These are phyloP conservation scores for Raphicerus campestris DNA, from an alignment of 2,113 vertebrate species.

Conservation along the genomic window DNA sequence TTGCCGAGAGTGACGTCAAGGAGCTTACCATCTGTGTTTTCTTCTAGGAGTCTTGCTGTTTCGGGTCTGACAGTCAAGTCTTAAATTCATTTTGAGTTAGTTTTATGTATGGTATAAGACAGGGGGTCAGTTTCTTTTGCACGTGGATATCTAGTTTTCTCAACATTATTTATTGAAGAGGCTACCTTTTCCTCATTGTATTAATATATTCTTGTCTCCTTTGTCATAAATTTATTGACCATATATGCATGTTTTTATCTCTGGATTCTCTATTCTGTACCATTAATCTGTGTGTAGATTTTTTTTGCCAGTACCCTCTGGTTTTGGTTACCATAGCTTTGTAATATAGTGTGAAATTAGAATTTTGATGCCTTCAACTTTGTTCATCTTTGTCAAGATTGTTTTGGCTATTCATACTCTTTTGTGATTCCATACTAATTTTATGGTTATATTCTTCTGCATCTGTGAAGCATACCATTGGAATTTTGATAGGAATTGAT, in stretches of 20 bases:
- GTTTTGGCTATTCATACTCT: neutral
- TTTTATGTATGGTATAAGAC: neutral
- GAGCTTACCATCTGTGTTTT: neutral
- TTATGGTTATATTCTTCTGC: neutral
- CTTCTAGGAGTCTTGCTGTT: neutral
- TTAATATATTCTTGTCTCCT: neutral
- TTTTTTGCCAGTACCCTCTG: neutral
- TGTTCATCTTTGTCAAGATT: neutral
- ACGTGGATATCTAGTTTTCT: neutral
- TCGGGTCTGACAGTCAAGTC: neutral
- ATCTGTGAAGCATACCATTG: neutral
- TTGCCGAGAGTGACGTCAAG: neutral
- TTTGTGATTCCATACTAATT: neutral
- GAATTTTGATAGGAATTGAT: neutral
- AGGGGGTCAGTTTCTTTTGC: neutral
- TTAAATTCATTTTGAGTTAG: neutral
- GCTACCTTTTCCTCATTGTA: neutral
- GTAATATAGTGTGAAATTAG: neutral
- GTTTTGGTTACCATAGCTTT: neutral
- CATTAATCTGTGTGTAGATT: neutral
- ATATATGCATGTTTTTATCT: neutral
- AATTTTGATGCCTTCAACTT: neutral
- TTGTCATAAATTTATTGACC: neutral
- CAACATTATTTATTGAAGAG: neutral
- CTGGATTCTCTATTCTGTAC: neutral